Evolutionary conservation across 2,113 vertebrate species (phyloP).

Genomic region (Channa argus): DNA sequence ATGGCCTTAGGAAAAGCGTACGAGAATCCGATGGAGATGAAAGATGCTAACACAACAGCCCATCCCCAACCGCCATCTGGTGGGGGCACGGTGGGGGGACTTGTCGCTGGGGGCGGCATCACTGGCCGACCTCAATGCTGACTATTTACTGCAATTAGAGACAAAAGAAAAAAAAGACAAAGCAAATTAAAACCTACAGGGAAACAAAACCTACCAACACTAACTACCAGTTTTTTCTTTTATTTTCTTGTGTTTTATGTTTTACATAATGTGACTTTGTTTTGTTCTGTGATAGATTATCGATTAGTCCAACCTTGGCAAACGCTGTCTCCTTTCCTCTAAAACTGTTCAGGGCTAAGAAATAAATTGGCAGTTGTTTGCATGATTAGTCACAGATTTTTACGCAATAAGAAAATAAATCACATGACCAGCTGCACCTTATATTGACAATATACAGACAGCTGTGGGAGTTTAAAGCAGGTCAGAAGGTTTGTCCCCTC

Average conservation of each 20-base stretch:
- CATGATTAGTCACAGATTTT: slow-evolving; percentile 20
- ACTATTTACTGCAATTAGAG: slow-evolving; percentile 40
- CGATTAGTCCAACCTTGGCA: background rate
- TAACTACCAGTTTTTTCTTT: background rate
- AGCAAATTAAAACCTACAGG: background rate
- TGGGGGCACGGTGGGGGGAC: slow-evolving; percentile 75
- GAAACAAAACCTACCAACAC: background rate
- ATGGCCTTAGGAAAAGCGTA: slow-evolving; percentile 97
- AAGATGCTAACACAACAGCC: slow-evolving; percentile 91
- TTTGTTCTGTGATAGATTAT: slow-evolving; percentile 22
- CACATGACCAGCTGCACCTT: background rate
- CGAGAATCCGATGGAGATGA: slow-evolving; percentile 98
- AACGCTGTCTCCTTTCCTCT: no score
- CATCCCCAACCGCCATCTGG: slow-evolving; percentile 98
- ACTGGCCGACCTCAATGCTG: slow-evolving; percentile 55
- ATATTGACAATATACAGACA: slow-evolving; percentile 40
- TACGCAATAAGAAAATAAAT: background rate
- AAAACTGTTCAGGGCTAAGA: background rate
- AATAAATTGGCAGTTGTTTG: slow-evolving; percentile 15
- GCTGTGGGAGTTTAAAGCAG: slow-evolving; percentile 4
- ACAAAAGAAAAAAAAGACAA: background rate
- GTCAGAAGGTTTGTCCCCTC: slow-evolving; percentile 11
- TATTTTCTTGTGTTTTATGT: no score
- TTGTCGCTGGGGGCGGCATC: slow-evolving; percentile 85
- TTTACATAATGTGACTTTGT: slow-evolving; percentile 11